Evolutionary conservation across 2,797 vertebrate genomes (phyloP), one percentile per base, ranked within the genome.

Genomic region (Emys orbicularis): DNA sequence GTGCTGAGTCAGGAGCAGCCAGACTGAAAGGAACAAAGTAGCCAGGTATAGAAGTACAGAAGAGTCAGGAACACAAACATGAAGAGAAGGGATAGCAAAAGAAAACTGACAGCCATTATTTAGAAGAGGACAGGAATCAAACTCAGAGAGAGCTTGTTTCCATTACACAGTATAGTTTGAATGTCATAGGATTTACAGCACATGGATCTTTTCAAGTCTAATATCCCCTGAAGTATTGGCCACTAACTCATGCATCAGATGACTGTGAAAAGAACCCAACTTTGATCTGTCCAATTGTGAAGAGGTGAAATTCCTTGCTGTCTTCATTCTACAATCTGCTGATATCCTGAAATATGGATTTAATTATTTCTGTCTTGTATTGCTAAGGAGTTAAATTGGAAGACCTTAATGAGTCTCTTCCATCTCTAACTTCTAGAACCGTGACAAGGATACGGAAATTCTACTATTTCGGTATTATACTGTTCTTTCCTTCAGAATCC

Each of bases 41-140:
- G 94, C 84, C 94, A 92, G 96, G 94, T 95, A 96, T 44, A 44
- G 94, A 97, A 97, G 90, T 92, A 90, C 95, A 95, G 95, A 86
- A 95, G 88, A 83, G 0, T 79, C 96, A 95, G 89, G 95, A 95
- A 82, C 85, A 93, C 80, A 95, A 97, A 95, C 90, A 87, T 96
- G 95, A 96, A 96, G 92, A 89, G 86, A 96, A 87, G 93, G 90
- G 74, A 15, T 27, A 47, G 25, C 74, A 76, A 4, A 77, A 77
- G 27, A 77, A 77, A 47, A 12, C 37, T 72, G 65, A 72, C 68
- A 41, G 8, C 19, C 16, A 11, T n/a, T n/a, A 68, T 37, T 68
- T 65, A 65, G 34, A 65, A 65, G 61, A 65, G 34, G 34, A 65
- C n/a, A n/a, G 61, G 34, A n/a, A 19, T 65, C 61, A n/a, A 61